Evolutionary conservation across 2,888 invertebrate genomes (phyloP).

Genomic region (Plutella xylostella): DNA sequence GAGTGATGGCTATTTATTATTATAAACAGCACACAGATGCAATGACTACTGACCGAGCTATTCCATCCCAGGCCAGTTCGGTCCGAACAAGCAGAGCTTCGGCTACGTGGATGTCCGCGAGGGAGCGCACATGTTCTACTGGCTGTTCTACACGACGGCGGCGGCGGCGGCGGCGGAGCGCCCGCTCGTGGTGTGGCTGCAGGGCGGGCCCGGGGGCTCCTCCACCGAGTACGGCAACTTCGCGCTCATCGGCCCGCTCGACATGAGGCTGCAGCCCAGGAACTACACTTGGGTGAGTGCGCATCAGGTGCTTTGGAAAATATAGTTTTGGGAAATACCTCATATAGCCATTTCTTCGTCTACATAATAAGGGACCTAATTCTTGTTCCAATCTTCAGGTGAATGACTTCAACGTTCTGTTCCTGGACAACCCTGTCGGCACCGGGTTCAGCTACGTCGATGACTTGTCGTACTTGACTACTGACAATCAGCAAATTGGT

Average conservation of each 20-base stretch:
- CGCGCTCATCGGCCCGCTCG: slow-evolving; percentile 82
- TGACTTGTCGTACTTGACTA: slow-evolving; percentile 33
- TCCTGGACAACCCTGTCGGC: slow-evolving; percentile 93
- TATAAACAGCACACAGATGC: too few species aligned
- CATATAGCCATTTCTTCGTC: not conserved
- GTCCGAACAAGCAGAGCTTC: slow-evolving; percentile 77
- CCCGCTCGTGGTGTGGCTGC: slow-evolving; percentile 88
- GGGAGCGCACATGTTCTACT: slow-evolving; percentile 88
- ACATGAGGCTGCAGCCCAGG: slow-evolving; percentile 72
- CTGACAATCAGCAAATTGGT: slow-evolving; percentile 56
- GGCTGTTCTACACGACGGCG: slow-evolving; percentile 83
- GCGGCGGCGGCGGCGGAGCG: slow-evolving; percentile 70
- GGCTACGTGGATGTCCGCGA: slow-evolving; percentile 78
- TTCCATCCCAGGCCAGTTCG: slow-evolving; percentile 64
- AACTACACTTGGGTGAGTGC: slow-evolving; percentile 77
- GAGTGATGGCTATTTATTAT: too few species aligned
- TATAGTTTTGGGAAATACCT: not conserved
- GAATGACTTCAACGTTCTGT: slow-evolving; percentile 83
- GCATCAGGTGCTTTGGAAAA: too few species aligned
- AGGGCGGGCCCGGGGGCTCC: slow-evolving; percentile 88
- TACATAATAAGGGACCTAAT: not conserved
- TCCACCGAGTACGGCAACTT: slow-evolving; percentile 90
- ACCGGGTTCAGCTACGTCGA: slow-evolving; percentile 88
- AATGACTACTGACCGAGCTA: too few species aligned
- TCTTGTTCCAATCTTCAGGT: slow-evolving; percentile 50